Base-by-base conservation (phyloP, 2,888 invertebrate genomes). In the Macrophya alboannulata region DNA sequence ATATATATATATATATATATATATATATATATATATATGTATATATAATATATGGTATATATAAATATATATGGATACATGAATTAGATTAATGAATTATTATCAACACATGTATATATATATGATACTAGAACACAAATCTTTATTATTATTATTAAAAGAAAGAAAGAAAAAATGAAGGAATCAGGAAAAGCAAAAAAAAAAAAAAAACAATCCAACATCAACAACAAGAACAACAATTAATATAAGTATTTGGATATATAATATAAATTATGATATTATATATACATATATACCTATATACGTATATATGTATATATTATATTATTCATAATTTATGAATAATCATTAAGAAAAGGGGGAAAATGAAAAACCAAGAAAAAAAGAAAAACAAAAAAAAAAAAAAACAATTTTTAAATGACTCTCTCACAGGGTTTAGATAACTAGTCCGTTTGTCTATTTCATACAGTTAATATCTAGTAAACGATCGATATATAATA, bases 381-480 rank as follows among this genome's bases (percentile, higher is more conserved):
- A 76, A 83, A 81, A 62, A 17, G 43, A 62, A 15, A 71, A 55
- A 17, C 37, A 55, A 40, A 62, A 43, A 31, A 81, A 59, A 43
- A 81, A 65, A 43, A 83, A 55, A 87, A 45, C 68, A 83, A 83
- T 83, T 83, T 83, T 83, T 37, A 85, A 86, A 87, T 84, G 85
- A 88, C 87, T 88, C 87, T 89, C 86, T 88, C 87, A 89, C 89
- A 89, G 89, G 88, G 89, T 89, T 89, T 89, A 89, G 89, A 87
- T 88, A 87, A 86, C 85, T 87, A 89, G 87, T 87, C 87, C 88
- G 85, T 88, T 89, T 87, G 87, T 87, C 86, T 86, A 89, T 86
- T 88, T 89, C 86, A 86, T 86, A 87, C 86, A 85, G 45, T 68
- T 48, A 79, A 37, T 48, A 72, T 43, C 37, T 40, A 72, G 71